Conservation (phyloP, 2,888 invertebrate species). For the Spodoptera exigua region DNA sequence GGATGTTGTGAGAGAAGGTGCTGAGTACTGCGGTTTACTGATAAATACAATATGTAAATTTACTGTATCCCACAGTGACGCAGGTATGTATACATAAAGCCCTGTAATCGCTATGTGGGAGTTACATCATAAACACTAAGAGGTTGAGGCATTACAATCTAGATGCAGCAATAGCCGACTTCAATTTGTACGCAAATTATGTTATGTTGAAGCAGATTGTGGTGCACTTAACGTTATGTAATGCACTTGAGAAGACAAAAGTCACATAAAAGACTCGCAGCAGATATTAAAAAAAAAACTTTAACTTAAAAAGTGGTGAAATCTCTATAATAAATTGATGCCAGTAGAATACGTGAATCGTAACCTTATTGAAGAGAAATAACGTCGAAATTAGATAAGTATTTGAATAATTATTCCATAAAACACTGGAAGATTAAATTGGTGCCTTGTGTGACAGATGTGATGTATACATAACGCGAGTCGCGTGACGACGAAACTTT, state of each 20-base stretch:
- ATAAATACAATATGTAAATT: slow-evolving; percentile 10
- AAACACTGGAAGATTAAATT: slow-evolving; percentile 2
- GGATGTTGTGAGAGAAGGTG: slow-evolving; percentile 1
- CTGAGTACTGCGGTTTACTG: slow-evolving; percentile 6
- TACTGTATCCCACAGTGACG: background rate
- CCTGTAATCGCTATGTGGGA: background rate
- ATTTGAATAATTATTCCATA: slow-evolving; percentile 1
- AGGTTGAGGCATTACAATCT: background rate
- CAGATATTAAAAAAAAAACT: too few relatives aligned
- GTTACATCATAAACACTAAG: background rate
- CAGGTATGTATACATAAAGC: background rate
- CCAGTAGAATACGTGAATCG: background rate
- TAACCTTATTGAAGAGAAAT: slow-evolving; percentile 1
- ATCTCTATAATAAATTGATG: too few relatives aligned
- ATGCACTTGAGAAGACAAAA: too few relatives aligned
- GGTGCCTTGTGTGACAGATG: slow-evolving; percentile 3
- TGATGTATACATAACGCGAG: background rate
- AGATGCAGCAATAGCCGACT: background rate
- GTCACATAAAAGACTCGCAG: too few relatives aligned
- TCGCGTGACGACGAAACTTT: slow-evolving; percentile 3
- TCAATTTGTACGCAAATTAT: background rate
- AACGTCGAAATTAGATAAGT: slow-evolving; percentile 4
- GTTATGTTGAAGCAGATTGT: too few relatives aligned
- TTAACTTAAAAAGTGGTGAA: too few relatives aligned
- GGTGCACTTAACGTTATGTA: too few relatives aligned